phyloP scores from a whole-genome alignment of 2,797 vertebrate genomes.

The Galagoides demidoff region DNA sequence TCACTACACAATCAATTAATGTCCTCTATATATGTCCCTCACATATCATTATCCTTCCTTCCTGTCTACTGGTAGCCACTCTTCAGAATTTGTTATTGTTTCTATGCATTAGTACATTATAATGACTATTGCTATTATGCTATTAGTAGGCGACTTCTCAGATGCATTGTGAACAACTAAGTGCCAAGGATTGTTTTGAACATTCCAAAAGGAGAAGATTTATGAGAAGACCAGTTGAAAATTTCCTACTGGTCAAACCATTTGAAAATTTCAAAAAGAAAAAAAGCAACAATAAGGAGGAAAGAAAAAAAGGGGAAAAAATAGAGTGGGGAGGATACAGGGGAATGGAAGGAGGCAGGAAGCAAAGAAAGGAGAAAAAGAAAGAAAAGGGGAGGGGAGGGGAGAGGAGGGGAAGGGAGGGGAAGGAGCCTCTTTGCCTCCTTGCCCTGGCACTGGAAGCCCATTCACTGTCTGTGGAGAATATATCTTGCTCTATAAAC shows the following conservation, averaged over 20 bases:
- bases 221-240: neutral
- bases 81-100: constrained; percentile 2
- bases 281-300: neutral
- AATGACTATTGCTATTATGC: neutral
- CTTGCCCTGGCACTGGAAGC: too few species aligned
- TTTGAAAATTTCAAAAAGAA: neutral
- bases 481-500: too few species aligned
- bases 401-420: fast-evolving
- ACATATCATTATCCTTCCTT: neutral
- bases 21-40: neutral
- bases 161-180: neutral
- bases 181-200: neutral
- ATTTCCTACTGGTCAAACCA: neutral
- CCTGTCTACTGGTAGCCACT: neutral
- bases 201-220: neutral
- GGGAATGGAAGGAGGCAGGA: neutral
- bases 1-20: neutral
- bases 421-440: neutral
- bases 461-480: too few species aligned
- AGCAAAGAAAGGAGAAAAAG: neutral
- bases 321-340: neutral
- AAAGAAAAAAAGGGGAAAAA: neutral
- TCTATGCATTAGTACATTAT: neutral
- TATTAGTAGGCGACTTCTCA: neutral
- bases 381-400: fast-evolving